Base-by-base conservation (phyloP, 2,797 vertebrate species). In the Lophius americanus region DNA sequence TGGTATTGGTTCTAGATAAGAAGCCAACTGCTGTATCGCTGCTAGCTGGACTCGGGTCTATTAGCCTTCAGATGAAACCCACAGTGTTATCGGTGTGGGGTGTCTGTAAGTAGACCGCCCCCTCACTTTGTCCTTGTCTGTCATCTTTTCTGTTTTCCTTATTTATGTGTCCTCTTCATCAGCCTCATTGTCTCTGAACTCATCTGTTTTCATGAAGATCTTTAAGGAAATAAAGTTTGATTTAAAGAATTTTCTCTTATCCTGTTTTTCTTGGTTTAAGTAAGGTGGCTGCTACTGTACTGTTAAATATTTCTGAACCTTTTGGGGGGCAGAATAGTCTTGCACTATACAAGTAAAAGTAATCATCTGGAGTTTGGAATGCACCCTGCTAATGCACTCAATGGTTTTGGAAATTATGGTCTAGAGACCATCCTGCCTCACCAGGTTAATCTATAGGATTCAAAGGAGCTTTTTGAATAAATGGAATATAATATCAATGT, bases 141-240 rank as follows among this genome's bases (percentile, higher is more conserved):
- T 64, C 49, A 41, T 56, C 33, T 44, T 67, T 32, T 60, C 33
- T 49, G n/a, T 65, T 5, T 6, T 55, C 4, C 11, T 61, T 47
- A 60, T 85, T 82, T 82, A 82, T 83, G 68, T 84, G 47, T 82
- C 64, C 38, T 54, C 72, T 58, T 23, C 38, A 3, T 70, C 50
- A 5, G 5, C 68, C 13, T 70, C 43, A 38, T 70, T 2, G 2
- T 58, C 33, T 38, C 50, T 52, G 51, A 70, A 54, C 47, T 70
- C 70, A 70, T 51, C 74, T 71, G 74, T 84, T 84, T 79, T 83
- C 44, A 73, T 62, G 3, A 92, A 23, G 23, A 23, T 23, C 23
- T 23, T 23, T 23, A 23, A 23, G 23, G 23, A 23, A 23, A 90
- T 92, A 92, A 93, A 92, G 56, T 82, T 85, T 82, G 76, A 83